phyloP scores from a whole-genome alignment of 2,797 vertebrate genomes.

The Anabas testudineus region DNA sequence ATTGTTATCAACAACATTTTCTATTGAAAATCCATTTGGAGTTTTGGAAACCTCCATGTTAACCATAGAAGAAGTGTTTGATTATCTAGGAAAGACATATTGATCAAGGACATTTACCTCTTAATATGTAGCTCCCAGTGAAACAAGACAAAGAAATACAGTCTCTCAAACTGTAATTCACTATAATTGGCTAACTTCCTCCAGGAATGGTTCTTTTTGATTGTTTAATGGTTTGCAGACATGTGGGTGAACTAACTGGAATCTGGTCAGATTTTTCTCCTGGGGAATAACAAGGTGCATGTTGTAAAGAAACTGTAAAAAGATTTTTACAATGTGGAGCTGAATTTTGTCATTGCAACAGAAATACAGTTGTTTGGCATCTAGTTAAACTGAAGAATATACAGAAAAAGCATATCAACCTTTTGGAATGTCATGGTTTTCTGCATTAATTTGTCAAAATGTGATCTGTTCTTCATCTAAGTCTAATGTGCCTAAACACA shows the following conservation, averaged over 20 bases:
- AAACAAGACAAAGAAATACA: conserved; percentile 68
- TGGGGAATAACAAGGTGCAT: conserved; percentile 58
- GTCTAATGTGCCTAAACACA: too few species aligned
- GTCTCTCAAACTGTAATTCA: conserved; percentile 72
- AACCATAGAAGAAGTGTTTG: conserved; percentile 47
- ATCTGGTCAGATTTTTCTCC: conserved; percentile 58
- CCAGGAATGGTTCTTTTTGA: conserved; percentile 68
- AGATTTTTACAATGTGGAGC: conserved; percentile 20
- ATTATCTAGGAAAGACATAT: conserved; percentile 57
- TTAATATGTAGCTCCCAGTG: conserved; percentile 36
- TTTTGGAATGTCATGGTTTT: too few species aligned
- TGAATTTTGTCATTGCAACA: conserved; percentile 8
- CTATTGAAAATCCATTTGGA: too few species aligned
- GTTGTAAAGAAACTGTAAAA: conserved; percentile 49
- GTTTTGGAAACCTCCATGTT: conserved; percentile 8
- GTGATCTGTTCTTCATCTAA: too few species aligned
- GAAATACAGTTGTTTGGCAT: background rate
- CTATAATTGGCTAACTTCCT: conserved; percentile 75
- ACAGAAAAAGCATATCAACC: too few species aligned
- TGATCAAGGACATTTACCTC: conserved; percentile 69
- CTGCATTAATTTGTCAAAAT: too few species aligned
- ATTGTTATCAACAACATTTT: background rate
- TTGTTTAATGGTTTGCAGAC: conserved; percentile 82
- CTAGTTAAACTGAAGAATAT: too few species aligned
- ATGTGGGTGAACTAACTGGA: conserved; percentile 62